Conservation (phyloP, 2,888 invertebrate species). For the Melitaea athalia region DNA sequence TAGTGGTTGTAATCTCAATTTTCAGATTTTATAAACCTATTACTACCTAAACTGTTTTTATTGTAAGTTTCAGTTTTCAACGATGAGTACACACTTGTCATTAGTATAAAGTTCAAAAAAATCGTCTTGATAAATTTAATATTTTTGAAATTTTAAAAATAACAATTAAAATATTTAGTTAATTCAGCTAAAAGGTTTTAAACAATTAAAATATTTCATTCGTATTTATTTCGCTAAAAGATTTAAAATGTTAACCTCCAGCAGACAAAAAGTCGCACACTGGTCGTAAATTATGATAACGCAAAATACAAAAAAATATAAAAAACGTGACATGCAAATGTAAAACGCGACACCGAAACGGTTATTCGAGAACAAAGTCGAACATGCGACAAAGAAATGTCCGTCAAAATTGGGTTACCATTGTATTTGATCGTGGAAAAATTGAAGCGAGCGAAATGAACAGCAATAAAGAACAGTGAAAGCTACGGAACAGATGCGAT, state of each 20-base stretch:
- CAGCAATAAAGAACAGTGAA: conserved; percentile 34
- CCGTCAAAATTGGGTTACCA: conserved; percentile 11
- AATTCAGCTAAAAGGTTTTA: too few species aligned
- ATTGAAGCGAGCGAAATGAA: conserved; percentile 9
- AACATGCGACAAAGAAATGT: conserved; percentile 14
- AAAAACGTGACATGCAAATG: conserved; percentile 14
- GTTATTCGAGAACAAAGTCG: not conserved
- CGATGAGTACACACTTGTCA: too few species aligned
- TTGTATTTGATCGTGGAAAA: conserved; percentile 14
- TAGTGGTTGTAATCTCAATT: too few species aligned
- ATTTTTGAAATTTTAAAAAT: too few species aligned
- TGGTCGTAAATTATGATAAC: not conserved
- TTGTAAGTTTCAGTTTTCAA: too few species aligned
- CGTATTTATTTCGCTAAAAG: not conserved
- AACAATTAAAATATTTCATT: too few species aligned
- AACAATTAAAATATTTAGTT: too few species aligned
- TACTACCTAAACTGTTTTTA: too few species aligned
- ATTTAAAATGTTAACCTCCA: not conserved
- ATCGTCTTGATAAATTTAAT: too few species aligned
- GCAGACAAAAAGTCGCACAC: not conserved
- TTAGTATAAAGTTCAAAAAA: too few species aligned
- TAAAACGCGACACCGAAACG: conserved; percentile 4
- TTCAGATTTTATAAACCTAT: too few species aligned
- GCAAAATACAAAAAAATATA: not conserved
- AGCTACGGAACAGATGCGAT: conserved; percentile 29